Base-by-base conservation (phyloP, 2,888 invertebrate species). In the Bursaphelenchus okinawaensis region DNA sequence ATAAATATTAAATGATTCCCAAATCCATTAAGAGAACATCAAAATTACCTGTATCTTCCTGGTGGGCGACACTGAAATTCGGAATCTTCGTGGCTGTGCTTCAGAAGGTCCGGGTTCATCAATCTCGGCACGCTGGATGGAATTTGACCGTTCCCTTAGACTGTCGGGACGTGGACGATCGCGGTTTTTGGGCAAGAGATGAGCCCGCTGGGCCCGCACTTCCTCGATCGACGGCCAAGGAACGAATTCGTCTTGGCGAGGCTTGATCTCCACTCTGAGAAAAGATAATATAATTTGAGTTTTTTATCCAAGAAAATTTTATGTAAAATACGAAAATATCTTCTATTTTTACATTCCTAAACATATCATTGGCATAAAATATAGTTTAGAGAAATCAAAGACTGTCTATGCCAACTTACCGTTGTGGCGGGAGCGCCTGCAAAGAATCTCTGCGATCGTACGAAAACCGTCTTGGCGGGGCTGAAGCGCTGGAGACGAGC, bases 201-300 rank as follows among this genome's bases (percentile, higher is more conserved):
- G 54, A 9, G 56, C 64, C 9, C 70, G 63, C 27, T 68, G 68
- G 7, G 52, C 61, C 26, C 63, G 58, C 19, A 78, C 78, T 63
- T 80, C 80, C 52, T 79, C 78, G 19, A 76, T 73, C 0, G 80
- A 77, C 7, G 80, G 80, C 80, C 78, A 80, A 7, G 80, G 80
- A 57, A 76, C 76, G 63, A 80, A 80, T 20, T 77, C 65, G 24
- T 75, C 76, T 7, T 64, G 55, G n/a, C 67, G 63, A 26, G 65
- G 66, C 19, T 60, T 65, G 9, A 64, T 57, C 23, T 74, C 71
- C 52, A 63, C 62, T 62, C 67, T 71, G 59, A n/a, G n/a, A n/a
- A n/a, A n/a, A n/a, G n/a, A n/a, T n/a, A n/a, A n/a, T n/a, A n/a
- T n/a, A n/a, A n/a, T n/a, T n/a, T n/a, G n/a, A n/a, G n/a, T n/a